Base-by-base conservation (phyloP, 2,797 vertebrate genomes). In the Balearica regulorum region DNA sequence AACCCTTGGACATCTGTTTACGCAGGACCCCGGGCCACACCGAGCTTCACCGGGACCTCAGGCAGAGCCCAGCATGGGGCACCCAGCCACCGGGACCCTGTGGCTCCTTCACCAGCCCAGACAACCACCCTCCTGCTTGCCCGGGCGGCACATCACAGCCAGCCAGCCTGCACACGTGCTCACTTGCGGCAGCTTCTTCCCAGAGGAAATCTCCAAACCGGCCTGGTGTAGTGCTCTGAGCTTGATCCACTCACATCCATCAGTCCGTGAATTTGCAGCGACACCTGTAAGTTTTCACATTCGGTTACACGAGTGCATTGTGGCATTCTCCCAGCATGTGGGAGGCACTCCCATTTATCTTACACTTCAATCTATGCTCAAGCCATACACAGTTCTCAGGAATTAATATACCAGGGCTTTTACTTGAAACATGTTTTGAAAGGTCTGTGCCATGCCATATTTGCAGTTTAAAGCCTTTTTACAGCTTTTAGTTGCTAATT, bases 1-100 rank as follows among this genome's bases (percentile, higher is more conserved):
- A 97, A 96, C 91, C 94, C 80, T 8, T 8, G 92, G 96, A 97
- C 94, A 97, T 97, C 98, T 98, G 97, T 96, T 97, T 97, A 94
- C 46, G 24, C 55, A 89, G 92, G 93, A 66, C 76, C 72, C 71
- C 1, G 10, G 96, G 13, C 77, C 62, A 60, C 2, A 13, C 83
- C 12, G 29, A 39, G 51, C 89, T 95, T 81, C 33, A 6, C 61
- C 12, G 3, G 33, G 66, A 78, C 91, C 93, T 86, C 62, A 43
- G 94, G 93, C 70, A 53, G 95, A 68, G 85, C 81, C 55, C 73
- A 70, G 89, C 85, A 75, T 61, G 93, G 90, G 61, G 55, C 1
- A 5, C 46, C 4, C 46, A 37, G 85, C 87, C 5, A 3, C 84
- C 0, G 3, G 80, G 49, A n/a, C 60, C 85, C 53, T 1, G 0